Percentiles rank a stretch among this genome's conserved stretches.
phyloP scores from a whole-genome alignment of 2,888 invertebrate genomes.

The Phalera bucephala region DNA sequence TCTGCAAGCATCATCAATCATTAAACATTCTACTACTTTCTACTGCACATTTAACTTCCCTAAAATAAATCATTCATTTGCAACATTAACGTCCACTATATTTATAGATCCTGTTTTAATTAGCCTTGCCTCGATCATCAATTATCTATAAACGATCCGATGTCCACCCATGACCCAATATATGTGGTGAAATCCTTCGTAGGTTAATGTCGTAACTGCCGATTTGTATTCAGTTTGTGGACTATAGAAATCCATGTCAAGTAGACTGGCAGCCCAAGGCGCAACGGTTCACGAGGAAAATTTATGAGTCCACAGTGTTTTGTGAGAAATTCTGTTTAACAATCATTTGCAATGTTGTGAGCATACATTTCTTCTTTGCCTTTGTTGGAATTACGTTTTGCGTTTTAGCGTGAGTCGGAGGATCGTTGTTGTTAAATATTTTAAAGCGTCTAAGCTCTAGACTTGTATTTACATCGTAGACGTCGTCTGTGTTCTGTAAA shows the following conservation, averaged over 20 bases:
- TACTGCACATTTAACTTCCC: slow-evolving; percentile 22
- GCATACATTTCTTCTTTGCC: no score
- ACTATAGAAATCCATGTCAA: slow-evolving; percentile 81
- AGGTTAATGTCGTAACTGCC: slow-evolving; percentile 62
- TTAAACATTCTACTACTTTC: slow-evolving; percentile 12
- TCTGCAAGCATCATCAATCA: no score
- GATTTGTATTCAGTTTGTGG: slow-evolving; percentile 74
- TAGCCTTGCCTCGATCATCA: slow-evolving; percentile 49
- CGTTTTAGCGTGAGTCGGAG: not conserved
- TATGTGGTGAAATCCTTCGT: slow-evolving; percentile 75
- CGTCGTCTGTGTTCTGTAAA: no score
- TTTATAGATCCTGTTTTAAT: slow-evolving; percentile 37
- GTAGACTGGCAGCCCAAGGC: slow-evolving; percentile 69
- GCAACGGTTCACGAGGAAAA: slow-evolving; percentile 64
- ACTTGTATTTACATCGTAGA: no score
- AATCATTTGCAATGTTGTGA: slow-evolving; percentile 28
- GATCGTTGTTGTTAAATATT: no score
- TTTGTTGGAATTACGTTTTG: slow-evolving; percentile 4
- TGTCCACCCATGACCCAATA: slow-evolving; percentile 79
- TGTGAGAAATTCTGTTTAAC: slow-evolving; percentile 43
- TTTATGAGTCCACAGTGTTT: slow-evolving; percentile 56
- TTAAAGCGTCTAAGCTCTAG: no score
- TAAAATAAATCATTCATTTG: slow-evolving; percentile 30
- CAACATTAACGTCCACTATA: slow-evolving; percentile 36
- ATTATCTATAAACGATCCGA: slow-evolving; percentile 43